These are phyloP conservation scores for Remorina albescens DNA, from an alignment of 2,797 vertebrate species.

Conservation along the genomic window DNA sequence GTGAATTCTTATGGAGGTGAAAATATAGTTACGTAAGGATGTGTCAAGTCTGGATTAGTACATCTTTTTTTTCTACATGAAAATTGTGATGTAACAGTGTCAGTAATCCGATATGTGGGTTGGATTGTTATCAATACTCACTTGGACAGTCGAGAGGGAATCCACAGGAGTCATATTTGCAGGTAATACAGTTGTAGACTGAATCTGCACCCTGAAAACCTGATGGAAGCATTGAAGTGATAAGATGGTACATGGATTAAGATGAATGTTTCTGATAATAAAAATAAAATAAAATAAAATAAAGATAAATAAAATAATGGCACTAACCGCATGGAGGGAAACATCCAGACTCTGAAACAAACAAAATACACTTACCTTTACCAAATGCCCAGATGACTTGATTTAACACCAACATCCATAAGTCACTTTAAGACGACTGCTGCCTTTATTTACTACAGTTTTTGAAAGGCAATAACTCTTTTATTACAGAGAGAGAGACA, in stretches of 20 bases:
- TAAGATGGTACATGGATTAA: not conserved
- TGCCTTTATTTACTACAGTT: constrained; percentile 36
- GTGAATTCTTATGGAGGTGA: constrained; percentile 62
- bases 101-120: constrained; percentile 30
- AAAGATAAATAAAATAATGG: constrained; percentile 9
- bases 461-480: constrained; percentile 54
- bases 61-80: constrained; percentile 30
- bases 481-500: constrained; percentile 60
- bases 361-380: constrained; percentile 25
- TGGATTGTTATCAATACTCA: constrained; percentile 58
- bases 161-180: constrained; percentile 80
- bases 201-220: constrained; percentile 79
- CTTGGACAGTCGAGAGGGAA: constrained; percentile 85
- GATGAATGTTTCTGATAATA: not conserved
- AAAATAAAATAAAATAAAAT: constrained; percentile 5
- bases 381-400: constrained; percentile 1
- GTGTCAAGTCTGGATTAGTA: constrained; percentile 67
- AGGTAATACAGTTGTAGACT: constrained; percentile 80
- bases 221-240: constrained; percentile 36
- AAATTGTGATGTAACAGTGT: constrained; percentile 56
- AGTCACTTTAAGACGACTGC: constrained; percentile 33
- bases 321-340: constrained; percentile 89
- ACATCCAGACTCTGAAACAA: constrained; percentile 82
- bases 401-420: constrained; percentile 13
- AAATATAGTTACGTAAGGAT: constrained; percentile 74